A percentile compares a stretch with the other conserved stretches of the same genome.
Evolutionary conservation across 2,113 vertebrate species (phyloP).

Genomic region (Progne subis): DNA sequence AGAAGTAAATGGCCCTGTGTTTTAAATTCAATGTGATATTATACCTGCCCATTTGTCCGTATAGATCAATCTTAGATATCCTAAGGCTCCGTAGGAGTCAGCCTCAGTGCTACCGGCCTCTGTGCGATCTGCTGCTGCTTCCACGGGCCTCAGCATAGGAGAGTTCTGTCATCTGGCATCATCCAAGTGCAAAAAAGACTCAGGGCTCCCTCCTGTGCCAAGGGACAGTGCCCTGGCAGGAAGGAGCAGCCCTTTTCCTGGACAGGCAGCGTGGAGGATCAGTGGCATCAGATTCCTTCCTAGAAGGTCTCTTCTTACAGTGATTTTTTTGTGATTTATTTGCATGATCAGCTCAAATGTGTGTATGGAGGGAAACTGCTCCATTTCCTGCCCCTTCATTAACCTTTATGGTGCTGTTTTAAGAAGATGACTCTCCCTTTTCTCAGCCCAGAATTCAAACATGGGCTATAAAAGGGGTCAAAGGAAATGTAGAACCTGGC

Average conservation of each 20-base stretch:
- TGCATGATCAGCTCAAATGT: constrained; percentile 7
- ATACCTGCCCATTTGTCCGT: constrained; percentile 28
- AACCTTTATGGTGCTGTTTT: neutral
- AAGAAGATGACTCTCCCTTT: neutral
- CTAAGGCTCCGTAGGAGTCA: constrained; percentile 3
- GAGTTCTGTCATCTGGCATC: neutral
- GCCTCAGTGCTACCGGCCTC: neutral
- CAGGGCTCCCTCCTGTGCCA: neutral
- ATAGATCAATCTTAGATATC: neutral
- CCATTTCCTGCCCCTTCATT: neutral
- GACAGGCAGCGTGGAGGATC: neutral
- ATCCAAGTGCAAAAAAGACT: neutral
- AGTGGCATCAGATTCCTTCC: neutral
- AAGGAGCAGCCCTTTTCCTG: neutral
- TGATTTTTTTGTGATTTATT: neutral
- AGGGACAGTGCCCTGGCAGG: neutral
- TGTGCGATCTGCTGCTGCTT: neutral
- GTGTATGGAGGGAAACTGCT: neutral
- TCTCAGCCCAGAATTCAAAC: neutral
- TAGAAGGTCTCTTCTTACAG: neutral
- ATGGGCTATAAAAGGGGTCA: neutral
- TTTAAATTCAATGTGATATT: constrained; percentile 22
- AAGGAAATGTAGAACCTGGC: neutral
- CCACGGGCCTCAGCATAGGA: neutral
- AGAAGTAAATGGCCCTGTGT: constrained; percentile 54